Evolutionary conservation across 2,113 vertebrate genomes (phyloP), one percentile per base, ranked within the genome.

Genomic region (Microcebus tavaratra): DNA sequence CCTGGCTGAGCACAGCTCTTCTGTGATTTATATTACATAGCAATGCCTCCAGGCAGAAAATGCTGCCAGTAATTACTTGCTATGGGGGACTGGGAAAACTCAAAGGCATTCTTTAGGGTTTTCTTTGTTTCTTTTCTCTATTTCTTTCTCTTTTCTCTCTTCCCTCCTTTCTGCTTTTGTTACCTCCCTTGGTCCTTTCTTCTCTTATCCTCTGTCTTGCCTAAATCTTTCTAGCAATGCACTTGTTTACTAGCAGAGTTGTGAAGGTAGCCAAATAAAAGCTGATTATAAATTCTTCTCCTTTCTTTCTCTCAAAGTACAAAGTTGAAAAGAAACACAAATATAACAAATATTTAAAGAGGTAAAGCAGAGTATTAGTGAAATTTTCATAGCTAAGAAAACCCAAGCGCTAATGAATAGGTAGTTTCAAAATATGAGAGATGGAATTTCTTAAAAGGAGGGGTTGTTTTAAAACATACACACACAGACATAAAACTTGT

Each of bases 211-310:
- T 8, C 10, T 23, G 50, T 39, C 3, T 8, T 8, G 25, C 53
- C 81, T 79, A 34, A 72, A 72, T 85, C 63, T 85, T 95, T 75
- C 50, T 7, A 68, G 18, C 29, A 90, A 67, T 73, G 55, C 48
- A 18, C 5, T 39, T 96, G 8, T 70, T 76, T 61, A 42, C 57
- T 84, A 87, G 73, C 34, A 42, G n/a, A 42, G 15, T 42, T 90
- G 8, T 85, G 57, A 91, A 63, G 50, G 9, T 36, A 97, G 36
- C 3, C n/a, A 96, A 92, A 57, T 88, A 83, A 88, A 83, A 84
- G 3, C 14, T 39, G 10, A 53, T 29, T 78, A 21, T 61, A 17
- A 84, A 86, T 82, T 91, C 25, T 84, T 93, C 15, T 48, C 48
- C 65, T 59, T 57, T 63, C 48, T 76, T 93, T 3, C 14, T 61